A percentile compares a stretch with the other conserved stretches of the same genome.
Conservation (phyloP, 1,140 invertebrate species). For the Temnothorax nylanderi region DNA sequence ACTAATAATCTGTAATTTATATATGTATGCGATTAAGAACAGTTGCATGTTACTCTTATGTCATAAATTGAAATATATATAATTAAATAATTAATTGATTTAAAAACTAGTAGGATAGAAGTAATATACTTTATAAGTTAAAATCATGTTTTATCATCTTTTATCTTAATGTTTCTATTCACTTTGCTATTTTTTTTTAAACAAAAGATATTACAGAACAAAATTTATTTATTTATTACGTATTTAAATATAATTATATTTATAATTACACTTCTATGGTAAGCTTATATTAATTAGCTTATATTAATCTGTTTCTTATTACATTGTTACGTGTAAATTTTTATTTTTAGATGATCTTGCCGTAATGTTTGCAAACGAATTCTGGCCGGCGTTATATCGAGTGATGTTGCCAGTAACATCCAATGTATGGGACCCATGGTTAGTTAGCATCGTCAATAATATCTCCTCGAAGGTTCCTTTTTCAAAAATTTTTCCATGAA, state of each 20-base stretch:
- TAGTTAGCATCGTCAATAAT: neutral
- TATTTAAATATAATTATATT: neutral
- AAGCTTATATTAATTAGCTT: neutral
- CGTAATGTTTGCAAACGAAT: neutral
- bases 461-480: neutral
- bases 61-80: too few relatives aligned
- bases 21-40: neutral
- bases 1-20: neutral
- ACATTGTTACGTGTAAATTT: neutral
- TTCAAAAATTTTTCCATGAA: neutral
- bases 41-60: too few relatives aligned
- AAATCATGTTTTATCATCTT: neutral
- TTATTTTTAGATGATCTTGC: slow-evolving; percentile 13
- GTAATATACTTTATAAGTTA: neutral
- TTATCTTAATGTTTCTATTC: neutral
- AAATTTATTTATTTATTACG: neutral
- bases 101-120: neutral
- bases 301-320: neutral
- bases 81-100: neutral
- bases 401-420: neutral
- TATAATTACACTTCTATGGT: neutral
- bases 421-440: neutral
- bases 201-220: neutral
- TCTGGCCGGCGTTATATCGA: neutral
- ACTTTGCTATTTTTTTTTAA: neutral